phyloP scores from a whole-genome alignment of 2,113 vertebrate genomes.

The Lepus americanus region DNA sequence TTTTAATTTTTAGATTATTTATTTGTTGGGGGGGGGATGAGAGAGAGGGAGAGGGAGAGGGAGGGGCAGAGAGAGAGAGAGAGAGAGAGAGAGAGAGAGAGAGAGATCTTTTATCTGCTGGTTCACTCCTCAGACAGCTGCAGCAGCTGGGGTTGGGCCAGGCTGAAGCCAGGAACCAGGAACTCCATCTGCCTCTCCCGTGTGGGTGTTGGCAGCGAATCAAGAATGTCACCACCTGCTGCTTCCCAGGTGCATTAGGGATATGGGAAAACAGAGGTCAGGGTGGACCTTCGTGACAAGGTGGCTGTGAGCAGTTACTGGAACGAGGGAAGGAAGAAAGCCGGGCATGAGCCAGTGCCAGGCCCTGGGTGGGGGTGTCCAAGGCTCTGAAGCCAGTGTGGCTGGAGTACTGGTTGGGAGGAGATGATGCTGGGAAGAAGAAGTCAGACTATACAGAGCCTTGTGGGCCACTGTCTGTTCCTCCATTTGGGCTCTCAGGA shows the following conservation, averaged over 20 bases:
- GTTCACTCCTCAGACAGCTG: no score
- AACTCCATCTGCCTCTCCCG: no score
- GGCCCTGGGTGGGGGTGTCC: neutral
- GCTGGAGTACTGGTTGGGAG: neutral
- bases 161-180: no score
- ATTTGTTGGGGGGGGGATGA: neutral
- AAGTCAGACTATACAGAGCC: neutral
- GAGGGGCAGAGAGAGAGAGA: no score
- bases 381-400: neutral
- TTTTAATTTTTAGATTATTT: neutral
- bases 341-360: neutral
- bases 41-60: no score
- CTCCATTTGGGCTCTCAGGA: neutral
- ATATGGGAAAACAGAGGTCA: neutral
- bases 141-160: no score
- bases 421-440: neutral
- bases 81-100: no score
- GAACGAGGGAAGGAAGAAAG: neutral
- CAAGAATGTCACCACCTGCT: no score
- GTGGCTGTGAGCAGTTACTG: neutral
- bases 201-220: no score
- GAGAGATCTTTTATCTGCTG: no score
- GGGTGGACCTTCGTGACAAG: neutral
- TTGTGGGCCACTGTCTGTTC: neutral
- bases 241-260: neutral